These are phyloP conservation scores for Ursus arctos DNA, from an alignment of 2,113 vertebrate species.

Conservation along the genomic window DNA sequence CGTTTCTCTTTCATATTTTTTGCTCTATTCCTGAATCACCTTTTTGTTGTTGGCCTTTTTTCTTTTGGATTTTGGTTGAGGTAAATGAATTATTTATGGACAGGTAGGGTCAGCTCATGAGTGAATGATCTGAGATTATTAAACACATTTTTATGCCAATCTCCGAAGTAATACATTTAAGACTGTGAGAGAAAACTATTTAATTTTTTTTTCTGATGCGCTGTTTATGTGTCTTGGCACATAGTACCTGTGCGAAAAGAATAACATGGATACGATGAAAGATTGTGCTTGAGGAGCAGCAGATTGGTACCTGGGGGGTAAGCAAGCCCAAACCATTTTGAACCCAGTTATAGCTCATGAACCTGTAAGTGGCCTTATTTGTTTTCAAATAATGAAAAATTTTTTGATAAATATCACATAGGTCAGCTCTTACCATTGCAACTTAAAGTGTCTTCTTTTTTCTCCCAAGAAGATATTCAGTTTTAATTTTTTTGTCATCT, in stretches of 20 bases:
- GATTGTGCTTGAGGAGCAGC: not conserved
- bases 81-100: constrained; percentile 16
- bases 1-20: constrained; percentile 20
- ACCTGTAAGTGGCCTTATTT: not conserved
- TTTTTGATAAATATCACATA: not conserved
- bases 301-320: not conserved
- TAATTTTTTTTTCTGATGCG: not conserved
- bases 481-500: not conserved
- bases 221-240: not conserved
- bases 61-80: constrained; percentile 43
- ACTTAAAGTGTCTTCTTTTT: not conserved
- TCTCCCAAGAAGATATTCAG: not conserved
- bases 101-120: not conserved
- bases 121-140: constrained; percentile 9
- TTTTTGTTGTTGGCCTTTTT: constrained; percentile 43
- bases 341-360: not conserved
- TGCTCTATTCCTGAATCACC: not conserved
- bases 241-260: not conserved
- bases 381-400: not conserved
- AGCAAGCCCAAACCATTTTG: not conserved
- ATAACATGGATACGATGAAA: not conserved
- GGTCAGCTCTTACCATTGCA: not conserved
- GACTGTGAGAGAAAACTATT: not conserved
- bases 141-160: not conserved
- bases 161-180: not conserved